Percentiles rank a stretch among this genome's conserved stretches.
Evolutionary conservation across 2,888 invertebrate species (phyloP).

Genomic region (Agonopterix heracliana): DNA sequence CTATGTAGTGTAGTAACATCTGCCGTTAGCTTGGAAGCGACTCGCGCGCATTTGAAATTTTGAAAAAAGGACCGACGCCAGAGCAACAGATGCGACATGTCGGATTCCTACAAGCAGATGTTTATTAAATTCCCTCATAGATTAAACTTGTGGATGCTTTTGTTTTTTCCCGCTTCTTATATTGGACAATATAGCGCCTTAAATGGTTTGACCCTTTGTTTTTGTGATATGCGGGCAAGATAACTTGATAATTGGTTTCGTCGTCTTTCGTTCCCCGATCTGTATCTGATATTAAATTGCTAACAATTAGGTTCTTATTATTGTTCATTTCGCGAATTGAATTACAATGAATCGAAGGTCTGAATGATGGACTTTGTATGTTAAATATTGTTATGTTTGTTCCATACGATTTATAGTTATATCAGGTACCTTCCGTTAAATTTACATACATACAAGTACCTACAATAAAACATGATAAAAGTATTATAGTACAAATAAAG

Average conservation of each 20-base stretch:
- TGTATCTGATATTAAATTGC: conserved; percentile 31
- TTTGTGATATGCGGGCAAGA: conserved; percentile 60
- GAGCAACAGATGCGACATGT: conserved; percentile 71
- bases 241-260: conserved; percentile 50
- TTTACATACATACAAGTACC: too few species aligned
- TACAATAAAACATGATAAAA: too few species aligned
- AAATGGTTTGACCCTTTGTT: conserved; percentile 57
- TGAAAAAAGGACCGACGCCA: conserved; percentile 56
- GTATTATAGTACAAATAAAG: too few species aligned
- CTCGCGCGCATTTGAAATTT: conserved; percentile 68
- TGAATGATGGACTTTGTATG: neutral
- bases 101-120: conserved; percentile 72
- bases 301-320: conserved; percentile 23
- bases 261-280: conserved; percentile 34
- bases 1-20: conserved; percentile 44
- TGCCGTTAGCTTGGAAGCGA: conserved; percentile 54
- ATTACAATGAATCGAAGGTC: conserved; percentile 2
- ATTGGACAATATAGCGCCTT: conserved; percentile 59
- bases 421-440: too few species aligned
- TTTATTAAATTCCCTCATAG: conserved; percentile 70
- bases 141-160: conserved; percentile 60
- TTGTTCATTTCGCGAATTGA: conserved; percentile 9
- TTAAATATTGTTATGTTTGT: too few species aligned
- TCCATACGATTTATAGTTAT: too few species aligned
- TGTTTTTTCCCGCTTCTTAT: conserved; percentile 54